Percentiles rank a stretch among this genome's conserved stretches.
Conservation (phyloP, 2,888 invertebrate genomes). For the Synergus gifuensis region DNA sequence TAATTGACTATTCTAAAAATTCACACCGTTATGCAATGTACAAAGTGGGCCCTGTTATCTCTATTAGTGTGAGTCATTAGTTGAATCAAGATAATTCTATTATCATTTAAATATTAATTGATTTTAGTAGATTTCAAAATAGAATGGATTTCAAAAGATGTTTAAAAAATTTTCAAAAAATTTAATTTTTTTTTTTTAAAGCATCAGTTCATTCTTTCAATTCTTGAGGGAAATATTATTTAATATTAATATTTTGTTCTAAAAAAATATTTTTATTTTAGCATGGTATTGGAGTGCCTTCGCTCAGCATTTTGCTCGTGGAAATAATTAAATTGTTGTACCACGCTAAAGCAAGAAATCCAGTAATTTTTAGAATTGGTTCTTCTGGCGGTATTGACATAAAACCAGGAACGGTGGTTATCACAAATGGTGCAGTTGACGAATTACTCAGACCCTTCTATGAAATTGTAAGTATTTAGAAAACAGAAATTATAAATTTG, state of each 20-base stretch:
- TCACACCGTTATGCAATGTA: constrained; percentile 33
- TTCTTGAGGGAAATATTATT: background rate
- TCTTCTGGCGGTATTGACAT: constrained; percentile 95
- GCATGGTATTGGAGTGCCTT: constrained; percentile 98
- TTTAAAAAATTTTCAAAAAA: too few relatives aligned
- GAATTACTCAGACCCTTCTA: constrained; percentile 88
- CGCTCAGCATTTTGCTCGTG: constrained; percentile 94
- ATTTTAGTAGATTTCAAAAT: too few relatives aligned
- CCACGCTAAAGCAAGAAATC: constrained; percentile 90
- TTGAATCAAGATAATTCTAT: background rate
- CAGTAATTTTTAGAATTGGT: constrained; percentile 92
- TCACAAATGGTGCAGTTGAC: constrained; percentile 93
- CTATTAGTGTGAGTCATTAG: constrained; percentile 20
- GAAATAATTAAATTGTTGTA: constrained; percentile 96
- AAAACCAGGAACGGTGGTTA: constrained; percentile 93
- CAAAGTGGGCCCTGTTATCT: constrained; percentile 24
- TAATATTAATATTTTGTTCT: background rate
- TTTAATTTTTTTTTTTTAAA: background rate
- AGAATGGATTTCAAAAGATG: too few relatives aligned
- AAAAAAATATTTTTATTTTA: constrained; percentile 71
- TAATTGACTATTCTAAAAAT: constrained; percentile 31
- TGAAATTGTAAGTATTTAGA: constrained; percentile 84
- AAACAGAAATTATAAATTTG: background rate
- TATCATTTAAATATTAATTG: too few relatives aligned
- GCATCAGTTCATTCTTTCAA: background rate